Percentiles rank a stretch among this genome's conserved stretches.
phyloP scores from a whole-genome alignment of 2,888 invertebrate genomes.

The Heliconius hortense region DNA sequence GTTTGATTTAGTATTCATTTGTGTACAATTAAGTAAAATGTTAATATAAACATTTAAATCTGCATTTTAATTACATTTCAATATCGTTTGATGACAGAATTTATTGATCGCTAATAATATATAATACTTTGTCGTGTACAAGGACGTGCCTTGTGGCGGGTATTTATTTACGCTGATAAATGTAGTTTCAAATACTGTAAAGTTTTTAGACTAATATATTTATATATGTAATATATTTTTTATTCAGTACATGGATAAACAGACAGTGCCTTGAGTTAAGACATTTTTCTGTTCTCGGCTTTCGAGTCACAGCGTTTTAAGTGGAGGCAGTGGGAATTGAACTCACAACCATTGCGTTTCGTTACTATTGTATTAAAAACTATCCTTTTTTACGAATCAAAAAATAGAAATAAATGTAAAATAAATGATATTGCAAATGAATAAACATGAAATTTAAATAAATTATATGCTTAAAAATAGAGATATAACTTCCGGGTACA shows the following conservation, averaged over 20 bases:
- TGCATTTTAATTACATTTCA: constrained; percentile 12
- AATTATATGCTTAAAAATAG: too few species aligned
- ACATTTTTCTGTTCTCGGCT: too few species aligned
- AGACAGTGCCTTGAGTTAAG: too few species aligned
- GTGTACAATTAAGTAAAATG: constrained; percentile 15
- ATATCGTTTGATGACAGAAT: neutral
- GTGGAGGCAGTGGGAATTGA: neutral
- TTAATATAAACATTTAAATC: neutral
- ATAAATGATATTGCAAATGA: neutral
- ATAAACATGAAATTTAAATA: too few species aligned
- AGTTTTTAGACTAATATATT: neutral
- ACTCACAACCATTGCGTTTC: neutral
- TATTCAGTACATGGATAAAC: too few species aligned
- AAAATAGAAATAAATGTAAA: neutral
- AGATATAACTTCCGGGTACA: too few species aligned
- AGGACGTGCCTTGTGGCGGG: neutral
- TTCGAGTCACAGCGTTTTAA: neutral
- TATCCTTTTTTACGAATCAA: neutral
- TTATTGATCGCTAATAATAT: neutral
- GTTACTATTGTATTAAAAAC: neutral
- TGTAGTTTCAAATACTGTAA: neutral
- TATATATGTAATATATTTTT: too few species aligned
- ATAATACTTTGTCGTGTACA: constrained; percentile 7
- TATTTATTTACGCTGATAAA: too few species aligned
- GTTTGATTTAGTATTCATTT: constrained; percentile 3